Conservation (phyloP, 2,113 vertebrate genomes). For the Mustela nigripes region DNA sequence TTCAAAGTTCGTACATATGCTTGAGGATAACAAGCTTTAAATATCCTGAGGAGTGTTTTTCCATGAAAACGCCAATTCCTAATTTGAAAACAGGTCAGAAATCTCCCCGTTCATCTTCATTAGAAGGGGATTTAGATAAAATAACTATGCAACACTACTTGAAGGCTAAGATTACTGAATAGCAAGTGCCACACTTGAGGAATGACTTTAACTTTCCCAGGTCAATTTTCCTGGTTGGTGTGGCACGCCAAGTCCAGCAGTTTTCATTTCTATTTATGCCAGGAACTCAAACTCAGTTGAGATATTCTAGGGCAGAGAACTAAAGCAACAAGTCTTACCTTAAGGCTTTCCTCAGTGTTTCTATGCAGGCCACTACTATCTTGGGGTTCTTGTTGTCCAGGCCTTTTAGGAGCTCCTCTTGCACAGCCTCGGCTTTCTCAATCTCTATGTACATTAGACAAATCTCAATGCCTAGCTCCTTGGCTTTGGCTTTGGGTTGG, state of each 20-base stretch:
- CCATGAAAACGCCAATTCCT: constrained; percentile 59
- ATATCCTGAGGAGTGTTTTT: constrained; percentile 13
- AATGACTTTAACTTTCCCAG: neutral
- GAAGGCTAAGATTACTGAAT: constrained; percentile 19
- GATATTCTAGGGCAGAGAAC: neutral
- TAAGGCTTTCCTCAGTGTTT: constrained; percentile 95
- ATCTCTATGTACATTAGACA: constrained; percentile 98
- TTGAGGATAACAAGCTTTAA: neutral
- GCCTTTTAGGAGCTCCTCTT: constrained; percentile 97
- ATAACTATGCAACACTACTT: neutral
- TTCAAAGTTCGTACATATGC: constrained; percentile 10
- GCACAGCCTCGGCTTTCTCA: constrained; percentile 96
- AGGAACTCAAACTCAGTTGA: neutral
- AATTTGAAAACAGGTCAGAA: constrained; percentile 11
- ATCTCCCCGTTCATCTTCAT: constrained; percentile 6
- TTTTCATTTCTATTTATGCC: constrained; percentile 56
- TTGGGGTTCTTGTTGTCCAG: constrained; percentile 99
- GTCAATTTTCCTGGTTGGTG: neutral
- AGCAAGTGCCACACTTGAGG: neutral
- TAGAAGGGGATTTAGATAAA: constrained; percentile 52
- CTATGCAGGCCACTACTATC: constrained; percentile 95
- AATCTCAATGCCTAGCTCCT: constrained; percentile 96
- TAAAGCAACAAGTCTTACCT: constrained; percentile 88
- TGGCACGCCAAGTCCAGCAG: neutral
- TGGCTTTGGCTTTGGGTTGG: constrained; percentile 97